phyloP scores from a whole-genome alignment of 2,888 invertebrate species.

The Pollenia angustigena region DNA sequence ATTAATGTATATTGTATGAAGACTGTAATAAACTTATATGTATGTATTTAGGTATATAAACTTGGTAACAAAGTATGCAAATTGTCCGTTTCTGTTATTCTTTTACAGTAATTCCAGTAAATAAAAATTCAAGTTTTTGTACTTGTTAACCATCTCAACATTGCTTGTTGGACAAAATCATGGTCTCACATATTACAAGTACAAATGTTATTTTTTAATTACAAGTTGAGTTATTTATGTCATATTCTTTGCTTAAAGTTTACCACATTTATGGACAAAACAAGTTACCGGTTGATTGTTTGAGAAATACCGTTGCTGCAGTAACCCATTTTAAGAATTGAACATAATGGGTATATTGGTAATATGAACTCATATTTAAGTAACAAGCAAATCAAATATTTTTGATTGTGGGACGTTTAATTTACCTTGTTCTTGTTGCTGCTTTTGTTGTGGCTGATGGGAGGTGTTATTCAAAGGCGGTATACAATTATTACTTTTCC shows the following conservation, averaged over 20 bases:
- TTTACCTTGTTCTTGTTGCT: constrained; percentile 80
- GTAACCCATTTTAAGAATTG: constrained; percentile 55
- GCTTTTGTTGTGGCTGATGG: constrained; percentile 73
- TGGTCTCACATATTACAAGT: too few relatives aligned
- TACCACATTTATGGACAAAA: constrained; percentile 55
- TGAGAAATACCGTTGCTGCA: constrained; percentile 55
- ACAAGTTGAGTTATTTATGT: constrained; percentile 20
- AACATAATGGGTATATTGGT: constrained; percentile 17
- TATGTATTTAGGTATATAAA: too few relatives aligned
- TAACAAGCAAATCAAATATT: neutral
- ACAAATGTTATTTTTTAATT: neutral
- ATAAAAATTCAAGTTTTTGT: too few relatives aligned
- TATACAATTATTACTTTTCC: constrained; percentile 82
- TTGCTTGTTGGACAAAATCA: too few relatives aligned
- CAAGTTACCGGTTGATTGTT: constrained; percentile 51
- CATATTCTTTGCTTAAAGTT: constrained; percentile 36
- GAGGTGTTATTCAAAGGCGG: constrained; percentile 61
- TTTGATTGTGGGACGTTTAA: constrained; percentile 47
- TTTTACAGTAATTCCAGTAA: too few relatives aligned
- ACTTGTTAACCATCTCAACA: too few relatives aligned
- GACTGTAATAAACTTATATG: neutral
- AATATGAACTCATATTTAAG: neutral
- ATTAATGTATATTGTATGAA: neutral
- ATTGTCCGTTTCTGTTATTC: too few relatives aligned
- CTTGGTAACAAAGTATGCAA: too few relatives aligned